phyloP scores from a whole-genome alignment of 2,797 vertebrate species.

The Peromyscus attwateri region DNA sequence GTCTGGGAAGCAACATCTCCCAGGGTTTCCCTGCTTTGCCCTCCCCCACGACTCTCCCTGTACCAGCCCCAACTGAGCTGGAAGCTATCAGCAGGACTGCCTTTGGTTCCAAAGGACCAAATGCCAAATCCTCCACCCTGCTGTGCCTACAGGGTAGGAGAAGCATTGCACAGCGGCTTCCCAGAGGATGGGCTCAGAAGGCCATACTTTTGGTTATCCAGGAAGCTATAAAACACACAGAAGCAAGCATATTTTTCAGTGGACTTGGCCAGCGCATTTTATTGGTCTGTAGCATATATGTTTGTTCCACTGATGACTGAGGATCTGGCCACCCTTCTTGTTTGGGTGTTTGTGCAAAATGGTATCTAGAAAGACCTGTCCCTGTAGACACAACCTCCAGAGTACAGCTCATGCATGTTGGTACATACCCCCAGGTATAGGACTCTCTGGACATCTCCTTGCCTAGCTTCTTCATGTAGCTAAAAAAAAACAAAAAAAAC shows the following conservation, averaged over 20 bases:
- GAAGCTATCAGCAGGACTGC: neutral
- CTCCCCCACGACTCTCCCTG: rapidly evolving
- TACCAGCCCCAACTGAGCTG: neutral
- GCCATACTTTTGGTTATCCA: neutral
- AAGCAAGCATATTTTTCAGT: neutral
- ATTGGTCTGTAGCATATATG: neutral
- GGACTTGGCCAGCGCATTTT: neutral
- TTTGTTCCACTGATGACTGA: neutral
- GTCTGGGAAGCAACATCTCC: neutral
- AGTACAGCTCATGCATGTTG: rapidly evolving
- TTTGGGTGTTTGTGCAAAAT: constrained; percentile 20
- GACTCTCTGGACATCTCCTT: neutral
- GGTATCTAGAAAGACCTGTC: neutral
- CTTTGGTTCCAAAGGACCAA: neutral
- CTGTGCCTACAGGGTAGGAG: neutral
- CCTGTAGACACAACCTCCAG: neutral
- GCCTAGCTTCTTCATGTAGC: neutral
- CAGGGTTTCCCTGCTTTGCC: neutral
- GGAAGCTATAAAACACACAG: constrained; percentile 48
- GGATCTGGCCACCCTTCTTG: neutral
- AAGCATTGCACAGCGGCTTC: rapidly evolving
- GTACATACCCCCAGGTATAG: neutral
- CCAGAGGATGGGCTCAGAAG: neutral
- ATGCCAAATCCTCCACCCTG: neutral
- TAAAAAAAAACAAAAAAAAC: no score